Conservation (phyloP, 1,140 invertebrate species). For the Drosophila sp. region DNA sequence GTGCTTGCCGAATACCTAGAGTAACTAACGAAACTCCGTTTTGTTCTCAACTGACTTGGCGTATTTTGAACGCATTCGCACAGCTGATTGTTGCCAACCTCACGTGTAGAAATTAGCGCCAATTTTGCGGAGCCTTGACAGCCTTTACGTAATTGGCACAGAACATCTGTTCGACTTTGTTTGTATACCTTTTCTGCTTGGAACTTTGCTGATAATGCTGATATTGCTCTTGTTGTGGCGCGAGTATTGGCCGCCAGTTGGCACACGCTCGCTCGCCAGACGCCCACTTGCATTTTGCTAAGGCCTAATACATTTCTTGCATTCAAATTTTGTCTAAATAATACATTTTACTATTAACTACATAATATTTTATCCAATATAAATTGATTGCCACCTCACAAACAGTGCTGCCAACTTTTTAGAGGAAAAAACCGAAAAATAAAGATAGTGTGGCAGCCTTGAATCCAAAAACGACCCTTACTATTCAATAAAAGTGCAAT, state of each 20-base stretch:
- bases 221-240: conserved; percentile 32
- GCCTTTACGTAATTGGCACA: conserved; percentile 53
- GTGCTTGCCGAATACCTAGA: conserved; percentile 78
- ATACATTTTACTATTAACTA: conserved; percentile 25
- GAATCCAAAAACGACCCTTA: too few species aligned
- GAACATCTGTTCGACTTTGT: conserved; percentile 66
- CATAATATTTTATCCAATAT: conserved; percentile 29
- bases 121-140: conserved; percentile 28
- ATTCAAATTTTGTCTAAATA: conserved; percentile 10
- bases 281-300: conserved; percentile 29
- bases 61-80: conserved; percentile 1
- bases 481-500: too few species aligned
- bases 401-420: too few species aligned
- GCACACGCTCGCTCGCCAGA: conserved; percentile 26
- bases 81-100: conserved; percentile 20
- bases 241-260: conserved; percentile 21
- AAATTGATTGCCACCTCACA: conserved; percentile 21
- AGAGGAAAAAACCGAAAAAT: too few species aligned
- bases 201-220: conserved; percentile 11
- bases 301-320: conserved; percentile 24
- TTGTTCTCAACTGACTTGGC: not conserved
- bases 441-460: too few species aligned
- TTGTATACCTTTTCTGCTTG: conserved; percentile 25
- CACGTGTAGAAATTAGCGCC: conserved; percentile 51
- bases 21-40: conserved; percentile 16